phyloP scores from a whole-genome alignment of 2,797 vertebrate genomes.

The Onychomys arenicola region DNA sequence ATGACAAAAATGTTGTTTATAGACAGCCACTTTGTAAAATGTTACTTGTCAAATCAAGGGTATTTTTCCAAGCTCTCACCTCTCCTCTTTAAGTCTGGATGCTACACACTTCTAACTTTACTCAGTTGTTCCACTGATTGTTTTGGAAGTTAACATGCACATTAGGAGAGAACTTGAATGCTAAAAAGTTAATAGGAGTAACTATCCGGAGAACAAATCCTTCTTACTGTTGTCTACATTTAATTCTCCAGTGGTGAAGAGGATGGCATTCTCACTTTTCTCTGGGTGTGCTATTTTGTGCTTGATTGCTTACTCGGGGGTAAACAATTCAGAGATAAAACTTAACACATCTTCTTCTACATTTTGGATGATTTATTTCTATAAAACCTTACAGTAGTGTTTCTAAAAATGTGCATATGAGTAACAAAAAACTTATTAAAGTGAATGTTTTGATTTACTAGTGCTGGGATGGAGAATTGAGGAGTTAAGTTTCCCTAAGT shows the following conservation, averaged over 20 bases:
- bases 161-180: neutral
- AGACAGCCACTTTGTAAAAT: neutral
- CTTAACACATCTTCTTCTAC: neutral
- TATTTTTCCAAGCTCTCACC: neutral
- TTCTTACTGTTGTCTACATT: neutral
- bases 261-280: too few species aligned
- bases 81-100: neutral
- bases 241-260: neutral
- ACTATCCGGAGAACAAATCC: neutral
- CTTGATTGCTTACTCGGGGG: neutral
- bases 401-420: neutral
- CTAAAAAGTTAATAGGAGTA: neutral
- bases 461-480: neutral
- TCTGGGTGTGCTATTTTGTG: neutral
- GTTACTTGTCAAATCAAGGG: neutral
- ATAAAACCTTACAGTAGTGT: neutral
- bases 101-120: neutral
- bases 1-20: neutral
- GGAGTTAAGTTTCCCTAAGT: neutral
- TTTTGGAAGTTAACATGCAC: neutral
- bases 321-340: neutral
- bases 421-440: neutral
- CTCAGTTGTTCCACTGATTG: neutral
- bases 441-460: neutral
- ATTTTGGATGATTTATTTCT: neutral